Percentiles rank a stretch among this genome's conserved stretches.
These are phyloP conservation scores for Tethya wilhelma DNA, from an alignment of 37 sponge, comb jelly and placozoan species.

Conservation along the genomic window DNA sequence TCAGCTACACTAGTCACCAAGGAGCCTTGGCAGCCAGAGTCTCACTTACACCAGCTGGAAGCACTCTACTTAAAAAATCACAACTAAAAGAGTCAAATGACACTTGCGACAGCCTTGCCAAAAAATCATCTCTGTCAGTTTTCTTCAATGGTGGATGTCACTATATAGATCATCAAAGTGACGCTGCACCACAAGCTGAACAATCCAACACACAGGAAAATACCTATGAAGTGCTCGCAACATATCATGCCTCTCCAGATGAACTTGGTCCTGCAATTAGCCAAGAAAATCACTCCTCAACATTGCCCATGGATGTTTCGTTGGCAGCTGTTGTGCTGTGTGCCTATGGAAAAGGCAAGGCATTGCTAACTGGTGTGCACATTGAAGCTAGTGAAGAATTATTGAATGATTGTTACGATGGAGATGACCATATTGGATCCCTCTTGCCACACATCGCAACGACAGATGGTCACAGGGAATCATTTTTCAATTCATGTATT, in stretches of 20 bases:
- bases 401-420: slow-evolving; percentile 2
- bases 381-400: slow-evolving; percentile 51
- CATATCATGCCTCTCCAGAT: background rate
- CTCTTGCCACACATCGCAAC: slow-evolving; percentile 13
- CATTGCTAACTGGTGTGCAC: slow-evolving; percentile 76
- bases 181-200: background rate
- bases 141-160: slow-evolving; percentile 86
- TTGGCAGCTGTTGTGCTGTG: slow-evolving; percentile 55
- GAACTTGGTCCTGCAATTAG: background rate
- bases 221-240: slow-evolving; percentile 12
- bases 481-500: slow-evolving; percentile 11
- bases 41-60: background rate
- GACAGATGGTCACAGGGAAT: slow-evolving; percentile 6
- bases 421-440: slow-evolving; percentile 5
- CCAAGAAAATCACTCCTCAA: background rate
- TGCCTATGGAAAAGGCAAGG: slow-evolving; percentile 53
- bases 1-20: slow-evolving; percentile 57
- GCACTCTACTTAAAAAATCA: background rate
- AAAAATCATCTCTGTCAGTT: background rate
- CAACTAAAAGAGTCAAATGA: background rate
- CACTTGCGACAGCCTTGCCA: background rate
- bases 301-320: background rate
- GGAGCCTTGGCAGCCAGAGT: slow-evolving; percentile 48
- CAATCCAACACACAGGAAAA: background rate
- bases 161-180: slow-evolving; percentile 16